These are phyloP conservation scores for Lamellibrachia columna DNA, from an alignment of 2,888 invertebrate species.

Conservation along the genomic window DNA sequence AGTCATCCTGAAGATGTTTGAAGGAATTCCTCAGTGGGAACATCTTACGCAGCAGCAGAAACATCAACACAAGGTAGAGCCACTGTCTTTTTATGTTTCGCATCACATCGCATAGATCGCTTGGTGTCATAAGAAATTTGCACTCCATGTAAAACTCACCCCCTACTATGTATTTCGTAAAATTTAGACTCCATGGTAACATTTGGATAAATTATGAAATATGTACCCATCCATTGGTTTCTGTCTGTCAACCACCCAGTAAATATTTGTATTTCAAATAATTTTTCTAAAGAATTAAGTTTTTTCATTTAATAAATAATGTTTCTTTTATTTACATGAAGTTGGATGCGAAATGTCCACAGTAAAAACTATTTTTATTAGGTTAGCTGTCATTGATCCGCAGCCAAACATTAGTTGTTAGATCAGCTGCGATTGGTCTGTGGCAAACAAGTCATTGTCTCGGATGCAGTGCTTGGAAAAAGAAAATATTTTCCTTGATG, in stretches of 20 bases:
- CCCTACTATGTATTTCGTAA: neutral
- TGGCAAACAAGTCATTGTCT: too few relatives aligned
- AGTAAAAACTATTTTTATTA: too few relatives aligned
- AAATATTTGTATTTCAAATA: neutral
- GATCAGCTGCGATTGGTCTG: too few relatives aligned
- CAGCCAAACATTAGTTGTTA: too few relatives aligned
- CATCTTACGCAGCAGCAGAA: constrained; percentile 71
- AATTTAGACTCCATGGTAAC: neutral
- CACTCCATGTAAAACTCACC: neutral
- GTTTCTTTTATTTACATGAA: too few relatives aligned
- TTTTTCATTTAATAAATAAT: too few relatives aligned
- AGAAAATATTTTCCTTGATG: too few relatives aligned
- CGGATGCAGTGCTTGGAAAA: too few relatives aligned
- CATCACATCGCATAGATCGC: neutral
- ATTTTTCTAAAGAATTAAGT: too few relatives aligned
- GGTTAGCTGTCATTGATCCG: too few relatives aligned
- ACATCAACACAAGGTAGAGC: constrained; percentile 58
- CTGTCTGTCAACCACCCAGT: neutral
- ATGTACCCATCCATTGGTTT: neutral
- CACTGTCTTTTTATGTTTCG: neutral
- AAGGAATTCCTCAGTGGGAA: constrained; percentile 92
- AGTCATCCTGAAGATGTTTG: constrained; percentile 85
- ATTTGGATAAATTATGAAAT: neutral
- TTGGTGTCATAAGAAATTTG: constrained; percentile 8
- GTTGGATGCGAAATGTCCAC: too few relatives aligned